Evolutionary conservation across 2,888 invertebrate species (phyloP), one percentile per base, ranked within the genome.

Genomic region (Sphaeridia pumilis): DNA sequence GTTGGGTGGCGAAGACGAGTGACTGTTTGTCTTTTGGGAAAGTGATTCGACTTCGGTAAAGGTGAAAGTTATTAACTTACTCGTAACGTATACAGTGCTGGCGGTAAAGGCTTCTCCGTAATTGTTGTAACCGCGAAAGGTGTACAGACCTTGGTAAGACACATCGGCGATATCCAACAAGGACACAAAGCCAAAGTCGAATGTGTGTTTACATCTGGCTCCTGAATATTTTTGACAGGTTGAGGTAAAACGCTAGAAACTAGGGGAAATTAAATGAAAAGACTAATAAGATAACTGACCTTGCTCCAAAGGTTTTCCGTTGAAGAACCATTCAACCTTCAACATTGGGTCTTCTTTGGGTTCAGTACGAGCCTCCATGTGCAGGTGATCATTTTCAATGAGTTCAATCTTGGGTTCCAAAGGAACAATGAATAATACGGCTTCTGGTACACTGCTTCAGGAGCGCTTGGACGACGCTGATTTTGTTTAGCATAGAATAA

Each of bases 161-260:
- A 87, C 86, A 69, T 93, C 92, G 22, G 82, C 84, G 47, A 97
- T 76, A 70, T 95, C 94, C 65, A 98, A 75, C 3, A 98, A 75
- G 3, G 90, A 89, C 4, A 94, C 94, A 69, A 90, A 94, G 49
- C 97, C 97, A 70, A 95, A 95, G 68, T 98, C 97, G 68, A 84
- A 87, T 1, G 87, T 87, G 69, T 90, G 93, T n/a, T 56, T 58
- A 46, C 46, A 49, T 34, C 58, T 54, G 1, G 58, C 55, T 12
- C 58, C 58, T n/a, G n/a, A n/a, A n/a, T n/a, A n/a, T n/a, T n/a
- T n/a, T n/a, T n/a, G n/a, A n/a, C n/a, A n/a, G n/a, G n/a, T n/a
- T n/a, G n/a, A n/a, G n/a, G n/a, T n/a, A n/a, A n/a, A 54, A 4
- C 55, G 56, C n/a, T n/a, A n/a, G n/a, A n/a, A n/a, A n/a, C n/a